phyloP scores from a whole-genome alignment of 2,888 invertebrate species.

The Trissolcus brochymenae region DNA sequence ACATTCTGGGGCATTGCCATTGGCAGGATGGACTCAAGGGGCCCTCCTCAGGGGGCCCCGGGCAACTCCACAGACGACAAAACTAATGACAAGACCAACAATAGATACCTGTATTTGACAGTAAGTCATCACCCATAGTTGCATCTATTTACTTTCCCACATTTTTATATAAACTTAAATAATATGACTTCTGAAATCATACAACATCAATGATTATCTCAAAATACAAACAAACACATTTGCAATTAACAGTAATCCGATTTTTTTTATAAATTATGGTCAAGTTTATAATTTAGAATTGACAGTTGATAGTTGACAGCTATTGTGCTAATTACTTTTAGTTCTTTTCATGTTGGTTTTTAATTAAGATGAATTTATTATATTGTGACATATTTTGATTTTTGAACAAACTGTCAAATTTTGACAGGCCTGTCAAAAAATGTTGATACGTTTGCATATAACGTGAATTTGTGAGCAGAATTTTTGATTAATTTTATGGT shows the following conservation, averaged over 20 bases:
- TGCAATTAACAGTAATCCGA: no score
- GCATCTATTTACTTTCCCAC: no score
- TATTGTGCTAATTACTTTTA: no score
- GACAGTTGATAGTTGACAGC: no score
- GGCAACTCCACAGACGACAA: conserved; percentile 69
- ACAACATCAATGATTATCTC: no score
- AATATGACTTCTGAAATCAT: no score
- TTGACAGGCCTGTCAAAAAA: not conserved
- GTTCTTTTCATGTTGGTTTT: not conserved
- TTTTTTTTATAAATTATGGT: no score
- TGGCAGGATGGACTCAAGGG: conserved; percentile 72
- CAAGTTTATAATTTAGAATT: no score
- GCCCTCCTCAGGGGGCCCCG: conserved; percentile 76
- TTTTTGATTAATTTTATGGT: not conserved
- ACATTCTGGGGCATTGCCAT: conserved; percentile 43
- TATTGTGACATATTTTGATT: not conserved
- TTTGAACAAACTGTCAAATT: not conserved
- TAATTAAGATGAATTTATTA: not conserved
- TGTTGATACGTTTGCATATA: not conserved
- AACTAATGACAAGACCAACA: conserved; percentile 69
- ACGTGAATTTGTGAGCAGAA: not conserved
- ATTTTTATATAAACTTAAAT: no score
- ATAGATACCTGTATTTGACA: conserved; percentile 70
- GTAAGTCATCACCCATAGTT: conserved; percentile 61
- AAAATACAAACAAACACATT: no score